These are phyloP conservation scores for Plestiodon gilberti DNA, from an alignment of 2,113 vertebrate species.

Conservation along the genomic window DNA sequence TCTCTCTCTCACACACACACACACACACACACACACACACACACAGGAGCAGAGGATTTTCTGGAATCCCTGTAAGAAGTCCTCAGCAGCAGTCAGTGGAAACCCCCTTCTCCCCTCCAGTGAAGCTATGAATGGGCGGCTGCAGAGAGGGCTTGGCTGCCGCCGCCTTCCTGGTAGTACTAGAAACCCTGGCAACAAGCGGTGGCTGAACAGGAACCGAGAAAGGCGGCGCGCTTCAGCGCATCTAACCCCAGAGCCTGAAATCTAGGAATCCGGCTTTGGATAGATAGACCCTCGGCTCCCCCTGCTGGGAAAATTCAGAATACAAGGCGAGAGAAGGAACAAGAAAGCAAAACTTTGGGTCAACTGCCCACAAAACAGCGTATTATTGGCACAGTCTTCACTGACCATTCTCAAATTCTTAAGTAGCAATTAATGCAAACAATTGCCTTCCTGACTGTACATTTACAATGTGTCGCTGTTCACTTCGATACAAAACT, in stretches of 20 bases:
- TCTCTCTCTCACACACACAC: neutral
- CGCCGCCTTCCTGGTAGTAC: neutral
- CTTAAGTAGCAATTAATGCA: neutral
- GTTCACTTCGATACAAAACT: neutral
- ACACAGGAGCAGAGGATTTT: neutral
- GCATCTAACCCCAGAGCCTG: neutral
- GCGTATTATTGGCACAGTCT: no score
- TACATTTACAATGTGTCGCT: neutral
- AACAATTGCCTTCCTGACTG: neutral
- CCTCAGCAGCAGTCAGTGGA: no score
- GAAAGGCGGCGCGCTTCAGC: neutral
- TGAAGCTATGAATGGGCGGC: neutral
- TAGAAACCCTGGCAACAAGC: no score
- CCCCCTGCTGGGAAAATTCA: constrained; percentile 9
- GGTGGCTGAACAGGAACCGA: constrained; percentile 16
- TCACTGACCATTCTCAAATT: no score
- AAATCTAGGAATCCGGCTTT: constrained; percentile 44
- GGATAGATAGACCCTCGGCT: neutral
- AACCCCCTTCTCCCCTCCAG: constrained; percentile 15
- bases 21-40: neutral
- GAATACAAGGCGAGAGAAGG: neutral
- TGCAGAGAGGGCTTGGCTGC: fast-evolving
- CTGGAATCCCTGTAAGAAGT: neutral
- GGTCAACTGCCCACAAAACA: no score
- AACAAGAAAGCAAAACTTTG: no score